Evolutionary conservation across 37 sponge, comb jelly and placozoan genomes (phyloP).

Genomic region (Oopsacas minuta): DNA sequence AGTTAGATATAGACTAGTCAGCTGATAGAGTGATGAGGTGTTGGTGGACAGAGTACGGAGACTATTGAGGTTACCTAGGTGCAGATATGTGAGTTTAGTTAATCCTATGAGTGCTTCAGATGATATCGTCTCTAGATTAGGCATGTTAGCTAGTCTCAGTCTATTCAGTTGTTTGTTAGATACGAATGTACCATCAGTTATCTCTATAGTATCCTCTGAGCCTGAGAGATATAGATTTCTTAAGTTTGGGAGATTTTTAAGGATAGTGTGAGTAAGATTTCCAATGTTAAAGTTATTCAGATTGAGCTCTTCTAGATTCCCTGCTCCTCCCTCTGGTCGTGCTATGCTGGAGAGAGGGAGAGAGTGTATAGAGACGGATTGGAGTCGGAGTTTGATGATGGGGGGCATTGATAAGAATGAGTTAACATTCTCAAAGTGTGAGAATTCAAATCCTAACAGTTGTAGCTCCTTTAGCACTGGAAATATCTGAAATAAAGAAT

Average conservation of each 20-base stretch:
- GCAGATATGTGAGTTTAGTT: background rate
- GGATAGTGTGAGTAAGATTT: background rate
- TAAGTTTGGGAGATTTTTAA: background rate
- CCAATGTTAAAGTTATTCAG: background rate
- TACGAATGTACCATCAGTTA: background rate
- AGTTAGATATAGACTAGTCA: background rate
- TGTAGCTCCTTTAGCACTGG: background rate
- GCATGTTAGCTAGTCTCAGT: background rate
- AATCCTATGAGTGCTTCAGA: background rate
- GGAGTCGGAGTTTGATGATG: background rate
- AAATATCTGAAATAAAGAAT: background rate
- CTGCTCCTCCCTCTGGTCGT: background rate
- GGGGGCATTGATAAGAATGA: background rate
- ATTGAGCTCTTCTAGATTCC: background rate
- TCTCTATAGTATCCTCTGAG: background rate
- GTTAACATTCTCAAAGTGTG: background rate
- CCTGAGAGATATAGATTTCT: background rate
- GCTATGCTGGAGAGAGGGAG: background rate
- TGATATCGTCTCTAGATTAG: background rate
- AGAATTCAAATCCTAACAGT: background rate
- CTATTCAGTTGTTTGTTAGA: background rate
- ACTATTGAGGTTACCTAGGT: background rate
- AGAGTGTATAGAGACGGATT: background rate
- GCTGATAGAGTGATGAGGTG: background rate
- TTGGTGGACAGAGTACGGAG: background rate